These are phyloP conservation scores for Miltochrista miniata DNA, from an alignment of 2,888 invertebrate genomes.

Conservation along the genomic window DNA sequence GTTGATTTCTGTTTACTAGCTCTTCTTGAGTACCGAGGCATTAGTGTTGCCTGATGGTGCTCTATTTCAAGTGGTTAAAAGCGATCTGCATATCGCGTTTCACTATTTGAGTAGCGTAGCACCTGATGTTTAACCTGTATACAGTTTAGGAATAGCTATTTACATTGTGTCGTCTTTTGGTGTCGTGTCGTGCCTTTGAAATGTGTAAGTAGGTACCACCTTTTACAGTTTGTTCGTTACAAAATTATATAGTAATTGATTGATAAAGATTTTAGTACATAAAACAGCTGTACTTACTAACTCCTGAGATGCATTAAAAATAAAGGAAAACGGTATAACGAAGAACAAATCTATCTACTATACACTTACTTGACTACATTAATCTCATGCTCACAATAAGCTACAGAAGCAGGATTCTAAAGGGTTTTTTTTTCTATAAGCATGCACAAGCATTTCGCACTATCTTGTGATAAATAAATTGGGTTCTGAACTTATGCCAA, in stretches of 20 bases:
- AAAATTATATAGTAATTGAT: not conserved
- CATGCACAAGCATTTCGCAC: slow-evolving; percentile 49
- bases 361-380: slow-evolving; percentile 30
- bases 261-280: not conserved
- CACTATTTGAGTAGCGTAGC: slow-evolving; percentile 1
- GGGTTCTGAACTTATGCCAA: slow-evolving; percentile 28
- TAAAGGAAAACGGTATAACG: slow-evolving; percentile 40
- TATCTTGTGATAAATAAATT: slow-evolving; percentile 30
- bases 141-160: not conserved
- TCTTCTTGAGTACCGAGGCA: not conserved
- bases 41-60: slow-evolving; percentile 1
- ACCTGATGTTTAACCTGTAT: not conserved
- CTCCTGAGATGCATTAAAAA: slow-evolving; percentile 54
- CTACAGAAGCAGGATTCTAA: slow-evolving; percentile 40
- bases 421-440: slow-evolving; percentile 33
- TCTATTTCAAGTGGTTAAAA: slow-evolving; percentile 7
- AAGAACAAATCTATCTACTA: slow-evolving; percentile 36
- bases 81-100: slow-evolving; percentile 5
- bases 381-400: slow-evolving; percentile 34
- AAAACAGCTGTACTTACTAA: slow-evolving; percentile 49
- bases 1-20: not conserved
- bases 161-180: slow-evolving; percentile 5
- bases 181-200: slow-evolving; percentile 8
- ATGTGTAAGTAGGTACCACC: slow-evolving; percentile 7
- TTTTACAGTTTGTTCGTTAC: not conserved